Evolutionary conservation across 1,140 invertebrate species (phyloP).

Genomic region (Tigriopus japonicus): DNA sequence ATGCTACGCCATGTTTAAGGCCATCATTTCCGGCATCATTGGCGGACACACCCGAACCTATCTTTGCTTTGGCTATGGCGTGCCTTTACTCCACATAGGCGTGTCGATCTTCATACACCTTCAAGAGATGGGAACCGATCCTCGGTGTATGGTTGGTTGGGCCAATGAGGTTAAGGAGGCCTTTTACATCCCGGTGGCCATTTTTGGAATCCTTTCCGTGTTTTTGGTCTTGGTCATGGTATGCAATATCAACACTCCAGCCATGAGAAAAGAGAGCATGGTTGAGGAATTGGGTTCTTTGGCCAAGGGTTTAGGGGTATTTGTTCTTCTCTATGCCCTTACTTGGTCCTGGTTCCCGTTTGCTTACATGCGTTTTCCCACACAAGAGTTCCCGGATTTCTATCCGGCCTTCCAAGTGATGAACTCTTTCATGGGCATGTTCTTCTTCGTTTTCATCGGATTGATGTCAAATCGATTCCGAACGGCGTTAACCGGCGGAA

Average conservation of each 20-base stretch:
- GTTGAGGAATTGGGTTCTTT: slow-evolving; percentile 3
- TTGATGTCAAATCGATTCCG: slow-evolving; percentile 1
- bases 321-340: neutral
- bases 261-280: neutral
- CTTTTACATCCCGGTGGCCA: neutral
- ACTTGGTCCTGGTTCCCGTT: slow-evolving; percentile 7
- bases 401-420: slow-evolving; percentile 13
- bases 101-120: neutral
- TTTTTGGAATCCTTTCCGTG: neutral
- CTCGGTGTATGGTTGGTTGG: slow-evolving; percentile 4
- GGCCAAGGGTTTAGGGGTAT: neutral
- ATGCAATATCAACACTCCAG: slow-evolving; percentile 1
- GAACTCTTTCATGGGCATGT: slow-evolving; percentile 4
- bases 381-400: slow-evolving; percentile 1
- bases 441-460: slow-evolving; percentile 5
- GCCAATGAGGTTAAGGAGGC: neutral
- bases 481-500: no score
- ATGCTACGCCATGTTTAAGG: slow-evolving; percentile 5
- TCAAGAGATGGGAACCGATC: neutral
- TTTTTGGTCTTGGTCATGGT: neutral
- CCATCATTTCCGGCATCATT: slow-evolving; percentile 11
- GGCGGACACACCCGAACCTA: neutral
- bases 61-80: neutral
- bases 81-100: neutral
- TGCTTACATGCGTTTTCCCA: neutral